These are phyloP conservation scores for Silurus asotus DNA, from an alignment of 2,113 vertebrate genomes.

Conservation along the genomic window DNA sequence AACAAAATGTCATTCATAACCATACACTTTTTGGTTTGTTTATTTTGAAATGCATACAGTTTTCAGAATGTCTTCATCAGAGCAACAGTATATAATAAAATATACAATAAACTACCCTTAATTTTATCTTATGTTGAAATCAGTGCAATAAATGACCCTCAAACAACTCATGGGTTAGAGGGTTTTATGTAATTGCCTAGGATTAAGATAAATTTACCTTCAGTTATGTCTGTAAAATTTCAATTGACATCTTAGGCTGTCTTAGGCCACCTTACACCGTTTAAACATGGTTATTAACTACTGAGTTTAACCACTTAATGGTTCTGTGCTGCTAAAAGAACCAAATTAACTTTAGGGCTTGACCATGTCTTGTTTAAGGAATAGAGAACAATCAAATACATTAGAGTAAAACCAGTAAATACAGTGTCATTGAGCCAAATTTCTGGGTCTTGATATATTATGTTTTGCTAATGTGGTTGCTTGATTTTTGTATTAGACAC, in stretches of 20 bases:
- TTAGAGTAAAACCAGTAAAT: background rate
- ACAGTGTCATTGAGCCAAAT: background rate
- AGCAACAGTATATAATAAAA: background rate
- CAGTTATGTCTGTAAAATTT: too few species aligned
- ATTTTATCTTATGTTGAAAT: background rate
- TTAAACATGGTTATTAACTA: background rate
- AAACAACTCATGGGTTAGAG: background rate
- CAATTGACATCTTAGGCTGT: too few species aligned
- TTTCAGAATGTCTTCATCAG: background rate
- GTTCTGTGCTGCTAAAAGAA: background rate
- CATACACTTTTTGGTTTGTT: background rate
- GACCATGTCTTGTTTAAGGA: background rate
- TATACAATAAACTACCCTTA: background rate
- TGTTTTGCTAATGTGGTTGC: background rate
- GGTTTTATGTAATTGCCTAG: background rate
- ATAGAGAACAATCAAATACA: background rate
- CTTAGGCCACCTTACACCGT: too few species aligned
- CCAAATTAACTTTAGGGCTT: background rate
- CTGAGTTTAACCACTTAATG: background rate
- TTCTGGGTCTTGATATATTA: background rate
- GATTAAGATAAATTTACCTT: background rate
- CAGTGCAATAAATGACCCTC: background rate
- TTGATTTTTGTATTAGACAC: background rate
- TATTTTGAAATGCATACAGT: background rate
- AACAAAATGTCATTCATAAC: background rate